phyloP scores from a whole-genome alignment of 2,888 invertebrate genomes.

The Drosophila nigritarsus region DNA sequence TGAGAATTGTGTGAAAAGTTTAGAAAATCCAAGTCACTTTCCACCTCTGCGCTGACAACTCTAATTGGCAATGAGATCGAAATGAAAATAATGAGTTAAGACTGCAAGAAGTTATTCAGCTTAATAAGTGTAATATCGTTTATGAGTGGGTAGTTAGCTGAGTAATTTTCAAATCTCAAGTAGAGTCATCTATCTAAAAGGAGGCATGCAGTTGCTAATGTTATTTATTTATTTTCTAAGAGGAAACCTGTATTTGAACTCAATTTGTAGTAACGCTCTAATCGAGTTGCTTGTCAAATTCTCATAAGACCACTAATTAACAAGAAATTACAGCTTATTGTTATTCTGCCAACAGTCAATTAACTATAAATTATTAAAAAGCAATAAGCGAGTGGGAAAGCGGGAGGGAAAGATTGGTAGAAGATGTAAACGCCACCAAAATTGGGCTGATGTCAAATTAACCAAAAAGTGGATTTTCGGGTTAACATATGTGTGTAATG shows the following conservation, averaged over 20 bases:
- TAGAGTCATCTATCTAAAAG: background rate
- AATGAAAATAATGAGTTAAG: background rate
- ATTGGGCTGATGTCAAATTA: slow-evolving; percentile 59
- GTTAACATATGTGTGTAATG: slow-evolving; percentile 7
- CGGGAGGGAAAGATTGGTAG: background rate
- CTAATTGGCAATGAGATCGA: slow-evolving; percentile 35
- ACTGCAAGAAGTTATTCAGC: background rate
- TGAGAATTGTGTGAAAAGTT: slow-evolving; percentile 41
- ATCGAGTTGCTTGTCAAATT: slow-evolving; percentile 10
- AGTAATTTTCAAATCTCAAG: background rate
- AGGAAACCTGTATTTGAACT: background rate
- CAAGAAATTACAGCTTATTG: slow-evolving; percentile 38
- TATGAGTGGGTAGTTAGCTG: background rate
- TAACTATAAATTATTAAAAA: slow-evolving; percentile 49
- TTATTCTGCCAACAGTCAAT: slow-evolving; percentile 56
- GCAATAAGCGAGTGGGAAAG: background rate
- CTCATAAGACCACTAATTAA: slow-evolving; percentile 17
- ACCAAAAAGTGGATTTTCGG: slow-evolving; percentile 49
- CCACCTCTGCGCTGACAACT: slow-evolving; percentile 24
- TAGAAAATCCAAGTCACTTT: slow-evolving; percentile 7
- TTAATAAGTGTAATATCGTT: background rate
- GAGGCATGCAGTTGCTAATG: background rate
- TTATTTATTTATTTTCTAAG: no score
- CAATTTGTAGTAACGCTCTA: background rate
- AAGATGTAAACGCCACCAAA: slow-evolving; percentile 14